These are phyloP conservation scores for Hypselothyrea guttata DNA, from an alignment of 2,888 invertebrate genomes.

Conservation along the genomic window DNA sequence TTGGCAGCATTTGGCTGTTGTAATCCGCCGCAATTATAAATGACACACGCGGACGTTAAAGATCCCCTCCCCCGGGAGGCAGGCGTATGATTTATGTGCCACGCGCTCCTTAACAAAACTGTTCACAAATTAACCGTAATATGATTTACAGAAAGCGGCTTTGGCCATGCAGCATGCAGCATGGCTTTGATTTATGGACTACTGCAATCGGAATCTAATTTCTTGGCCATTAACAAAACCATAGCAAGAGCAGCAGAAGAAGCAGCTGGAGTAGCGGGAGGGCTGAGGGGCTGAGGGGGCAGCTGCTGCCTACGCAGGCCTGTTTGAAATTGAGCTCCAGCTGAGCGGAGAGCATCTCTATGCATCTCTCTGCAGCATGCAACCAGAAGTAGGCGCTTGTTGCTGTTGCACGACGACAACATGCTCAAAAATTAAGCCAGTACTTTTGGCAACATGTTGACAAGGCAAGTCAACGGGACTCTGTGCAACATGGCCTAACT, in stretches of 20 bases:
- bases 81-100: constrained; percentile 59
- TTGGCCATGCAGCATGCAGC: constrained; percentile 48
- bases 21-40: constrained; percentile 53
- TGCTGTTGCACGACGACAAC: constrained; percentile 27
- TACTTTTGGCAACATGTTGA: constrained; percentile 64
- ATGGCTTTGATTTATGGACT: constrained; percentile 67
- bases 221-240: constrained; percentile 74
- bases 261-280: constrained; percentile 10
- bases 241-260: constrained; percentile 25
- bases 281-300: background rate
- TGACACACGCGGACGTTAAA: constrained; percentile 56
- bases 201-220: constrained; percentile 74
- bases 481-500: constrained; percentile 43
- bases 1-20: constrained; percentile 32
- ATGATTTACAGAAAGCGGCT: constrained; percentile 61
- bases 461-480: constrained; percentile 52
- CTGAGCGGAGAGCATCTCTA: constrained; percentile 23
- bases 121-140: constrained; percentile 75
- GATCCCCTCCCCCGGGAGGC: constrained; percentile 26
- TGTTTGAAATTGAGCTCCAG: constrained; percentile 50
- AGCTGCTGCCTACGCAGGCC: constrained; percentile 59
- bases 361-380: constrained; percentile 17
- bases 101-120: constrained; percentile 61
- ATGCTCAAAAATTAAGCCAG: constrained; percentile 49
- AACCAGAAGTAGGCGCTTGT: constrained; percentile 4